These are phyloP conservation scores for Lasioglossum calceatum DNA, from an alignment of 2,888 invertebrate species.

Conservation along the genomic window DNA sequence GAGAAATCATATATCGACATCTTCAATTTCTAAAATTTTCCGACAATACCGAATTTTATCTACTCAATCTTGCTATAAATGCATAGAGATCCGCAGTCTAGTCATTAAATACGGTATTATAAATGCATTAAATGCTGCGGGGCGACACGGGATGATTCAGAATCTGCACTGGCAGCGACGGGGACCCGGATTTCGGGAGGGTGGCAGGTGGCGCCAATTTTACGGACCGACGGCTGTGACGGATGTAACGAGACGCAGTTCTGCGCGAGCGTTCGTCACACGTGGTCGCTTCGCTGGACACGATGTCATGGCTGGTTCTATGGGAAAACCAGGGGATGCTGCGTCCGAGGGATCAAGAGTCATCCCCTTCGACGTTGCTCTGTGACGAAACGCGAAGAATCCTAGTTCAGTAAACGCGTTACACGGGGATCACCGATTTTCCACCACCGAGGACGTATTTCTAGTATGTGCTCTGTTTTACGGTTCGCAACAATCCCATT, in stretches of 20 bases:
- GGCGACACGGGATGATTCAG: slow-evolving; percentile 68
- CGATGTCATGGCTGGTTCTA: slow-evolving; percentile 83
- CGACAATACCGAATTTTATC: too few relatives aligned
- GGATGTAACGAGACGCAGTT: slow-evolving; percentile 81
- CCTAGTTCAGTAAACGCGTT: not conserved
- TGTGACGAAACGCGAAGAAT: slow-evolving; percentile 16
- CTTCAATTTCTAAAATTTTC: too few relatives aligned
- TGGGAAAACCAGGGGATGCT: slow-evolving; percentile 74
- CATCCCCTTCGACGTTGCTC: slow-evolving; percentile 46
- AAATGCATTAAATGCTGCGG: slow-evolving; percentile 81
- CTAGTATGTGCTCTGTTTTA: too few relatives aligned
- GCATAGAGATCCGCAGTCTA: too few relatives aligned
- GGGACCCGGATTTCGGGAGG: slow-evolving; percentile 74
- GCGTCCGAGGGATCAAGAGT: slow-evolving; percentile 50
- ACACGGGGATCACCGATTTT: not conserved
- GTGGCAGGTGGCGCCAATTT: slow-evolving; percentile 85
- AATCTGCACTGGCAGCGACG: slow-evolving; percentile 61
- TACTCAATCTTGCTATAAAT: too few relatives aligned
- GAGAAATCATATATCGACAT: too few relatives aligned
- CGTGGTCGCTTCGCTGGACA: slow-evolving; percentile 76
- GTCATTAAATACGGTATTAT: slow-evolving; percentile 80
- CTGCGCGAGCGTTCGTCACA: slow-evolving; percentile 68
- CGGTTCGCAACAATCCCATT: too few relatives aligned
- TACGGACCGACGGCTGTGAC: slow-evolving; percentile 84
- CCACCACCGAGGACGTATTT: not conserved